phyloP scores from a whole-genome alignment of 2,888 invertebrate genomes.

The Argynnis bischoffii region DNA sequence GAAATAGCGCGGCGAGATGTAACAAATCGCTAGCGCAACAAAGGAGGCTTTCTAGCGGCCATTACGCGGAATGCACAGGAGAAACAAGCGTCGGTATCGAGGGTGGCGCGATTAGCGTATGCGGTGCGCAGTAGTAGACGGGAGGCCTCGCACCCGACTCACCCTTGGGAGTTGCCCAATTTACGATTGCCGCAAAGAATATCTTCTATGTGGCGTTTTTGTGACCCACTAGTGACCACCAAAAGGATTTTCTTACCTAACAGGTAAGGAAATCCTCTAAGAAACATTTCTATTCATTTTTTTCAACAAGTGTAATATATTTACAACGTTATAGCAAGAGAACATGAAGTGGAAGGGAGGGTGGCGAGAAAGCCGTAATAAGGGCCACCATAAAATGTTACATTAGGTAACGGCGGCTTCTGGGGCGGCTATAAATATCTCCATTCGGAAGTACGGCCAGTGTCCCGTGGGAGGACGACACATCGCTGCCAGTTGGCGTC shows the following conservation, averaged over 20 bases:
- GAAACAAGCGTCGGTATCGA: slow-evolving; percentile 52
- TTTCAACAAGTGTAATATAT: slow-evolving; percentile 8
- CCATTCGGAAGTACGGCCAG: slow-evolving; percentile 79
- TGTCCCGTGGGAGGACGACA: slow-evolving; percentile 78
- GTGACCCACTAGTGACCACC: slow-evolving; percentile 65
- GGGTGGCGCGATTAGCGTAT: slow-evolving; percentile 70
- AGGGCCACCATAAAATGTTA: slow-evolving; percentile 81
- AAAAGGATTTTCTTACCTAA: slow-evolving; percentile 30
- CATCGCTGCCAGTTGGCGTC: slow-evolving; percentile 64
- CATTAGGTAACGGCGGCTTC: slow-evolving; percentile 82
- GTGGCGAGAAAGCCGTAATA: slow-evolving; percentile 69
- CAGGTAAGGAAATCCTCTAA: background rate
- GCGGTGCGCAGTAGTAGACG: slow-evolving; percentile 57
- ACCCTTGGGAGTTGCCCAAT: slow-evolving; percentile 60
- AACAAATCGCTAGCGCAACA: slow-evolving; percentile 79
- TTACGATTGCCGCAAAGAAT: slow-evolving; percentile 79
- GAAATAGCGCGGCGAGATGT: slow-evolving; percentile 75
- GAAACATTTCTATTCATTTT: background rate
- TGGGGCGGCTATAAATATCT: slow-evolving; percentile 81
- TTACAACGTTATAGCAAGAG: slow-evolving; percentile 37
- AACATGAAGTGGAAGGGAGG: slow-evolving; percentile 50
- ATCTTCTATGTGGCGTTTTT: slow-evolving; percentile 71
- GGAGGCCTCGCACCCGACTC: slow-evolving; percentile 48
- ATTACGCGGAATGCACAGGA: slow-evolving; percentile 72
- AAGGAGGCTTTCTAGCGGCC: slow-evolving; percentile 80